These are phyloP conservation scores for Dendrophyllia cribrosa DNA, from an alignment of 64 coral and sea anemone genomes.

Conservation along the genomic window DNA sequence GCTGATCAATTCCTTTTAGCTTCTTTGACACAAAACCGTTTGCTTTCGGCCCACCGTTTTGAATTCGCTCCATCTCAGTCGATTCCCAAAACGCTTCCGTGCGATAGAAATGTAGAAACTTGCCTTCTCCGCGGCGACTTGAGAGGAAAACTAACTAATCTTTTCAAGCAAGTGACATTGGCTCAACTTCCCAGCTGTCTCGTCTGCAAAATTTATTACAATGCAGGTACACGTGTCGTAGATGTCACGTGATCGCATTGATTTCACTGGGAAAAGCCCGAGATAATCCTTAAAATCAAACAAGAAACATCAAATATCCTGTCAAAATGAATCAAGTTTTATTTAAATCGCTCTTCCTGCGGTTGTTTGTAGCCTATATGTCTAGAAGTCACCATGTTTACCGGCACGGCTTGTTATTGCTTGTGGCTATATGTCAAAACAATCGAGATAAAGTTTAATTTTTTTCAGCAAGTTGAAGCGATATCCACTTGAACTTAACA, in stretches of 20 bases:
- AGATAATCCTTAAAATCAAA: neutral
- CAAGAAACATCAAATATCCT: neutral
- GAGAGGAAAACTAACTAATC: neutral
- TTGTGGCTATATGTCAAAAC: too few relatives aligned
- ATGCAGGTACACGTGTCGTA: constrained; percentile 35
- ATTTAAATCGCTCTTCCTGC: neutral
- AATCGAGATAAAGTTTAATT: too few relatives aligned
- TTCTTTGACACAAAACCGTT: constrained; percentile 21
- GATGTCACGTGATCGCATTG: constrained; percentile 15
- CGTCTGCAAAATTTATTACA: constrained; percentile 1
- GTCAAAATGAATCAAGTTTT: neutral
- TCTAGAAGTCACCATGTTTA: too few relatives aligned
- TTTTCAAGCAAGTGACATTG: neutral
- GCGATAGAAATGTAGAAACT: neutral
- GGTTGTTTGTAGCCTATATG: too few relatives aligned
- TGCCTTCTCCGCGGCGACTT: neutral
- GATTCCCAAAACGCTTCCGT: neutral
- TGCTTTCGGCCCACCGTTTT: constrained; percentile 59
- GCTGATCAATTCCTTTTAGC: constrained; percentile 79
- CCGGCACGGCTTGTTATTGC: too few relatives aligned
- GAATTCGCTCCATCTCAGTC: constrained; percentile 52
- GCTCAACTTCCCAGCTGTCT: constrained; percentile 39
- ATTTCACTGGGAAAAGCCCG: constrained; percentile 34
- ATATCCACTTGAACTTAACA: too few relatives aligned
- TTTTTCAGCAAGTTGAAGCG: too few relatives aligned